These are phyloP conservation scores for Rhipidura dahli DNA, from an alignment of 2,113 vertebrate genomes.

Conservation along the genomic window DNA sequence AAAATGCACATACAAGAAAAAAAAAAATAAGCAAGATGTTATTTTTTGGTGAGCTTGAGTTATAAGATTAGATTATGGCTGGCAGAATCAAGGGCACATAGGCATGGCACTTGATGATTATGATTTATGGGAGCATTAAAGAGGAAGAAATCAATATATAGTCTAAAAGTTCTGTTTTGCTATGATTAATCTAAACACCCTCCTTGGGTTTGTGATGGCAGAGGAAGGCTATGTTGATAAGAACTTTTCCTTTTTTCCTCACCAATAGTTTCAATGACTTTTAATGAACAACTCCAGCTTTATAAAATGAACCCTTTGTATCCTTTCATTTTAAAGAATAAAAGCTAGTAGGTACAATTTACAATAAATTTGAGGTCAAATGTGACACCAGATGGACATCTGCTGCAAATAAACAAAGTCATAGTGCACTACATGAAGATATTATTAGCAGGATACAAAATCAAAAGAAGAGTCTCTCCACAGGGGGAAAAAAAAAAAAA, in stretches of 20 bases:
- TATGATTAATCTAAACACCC: constrained; percentile 43
- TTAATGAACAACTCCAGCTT: background rate
- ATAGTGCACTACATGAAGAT: background rate
- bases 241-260: background rate
- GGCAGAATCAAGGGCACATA: constrained; percentile 63
- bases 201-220: background rate
- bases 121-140: constrained; percentile 72
- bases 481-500: background rate
- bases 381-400: background rate
- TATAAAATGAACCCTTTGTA: background rate
- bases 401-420: background rate
- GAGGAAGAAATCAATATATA: constrained; percentile 67
- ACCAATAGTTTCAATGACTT: constrained; percentile 1
- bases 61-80: constrained; percentile 63
- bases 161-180: constrained; percentile 64
- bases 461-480: background rate
- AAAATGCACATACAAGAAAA: constrained; percentile 26
- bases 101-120: constrained; percentile 52
- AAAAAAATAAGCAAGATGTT: constrained; percentile 22
- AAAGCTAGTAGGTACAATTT: background rate
- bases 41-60: constrained; percentile 22
- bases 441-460: background rate
- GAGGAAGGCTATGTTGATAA: background rate
- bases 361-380: background rate
- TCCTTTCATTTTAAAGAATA: background rate